phyloP scores from a whole-genome alignment of 2,888 invertebrate species.

The Agapostemon virescens region DNA sequence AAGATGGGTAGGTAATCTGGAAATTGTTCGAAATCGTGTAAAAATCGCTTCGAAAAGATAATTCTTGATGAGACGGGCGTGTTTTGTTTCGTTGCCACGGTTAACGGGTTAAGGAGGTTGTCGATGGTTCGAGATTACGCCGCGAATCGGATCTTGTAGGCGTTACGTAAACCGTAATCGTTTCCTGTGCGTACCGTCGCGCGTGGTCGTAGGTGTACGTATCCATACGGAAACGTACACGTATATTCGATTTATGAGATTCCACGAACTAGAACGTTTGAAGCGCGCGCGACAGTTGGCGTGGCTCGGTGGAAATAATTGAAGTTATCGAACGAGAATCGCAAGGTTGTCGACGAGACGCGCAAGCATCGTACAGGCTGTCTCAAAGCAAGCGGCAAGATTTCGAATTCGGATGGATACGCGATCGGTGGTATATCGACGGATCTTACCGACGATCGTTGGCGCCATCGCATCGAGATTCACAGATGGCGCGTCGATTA shows the following conservation, averaged over 20 bases:
- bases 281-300: constrained; percentile 13
- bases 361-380: neutral
- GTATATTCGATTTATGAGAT: constrained; percentile 26
- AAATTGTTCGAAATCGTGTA: neutral
- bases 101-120: neutral
- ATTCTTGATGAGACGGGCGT: neutral
- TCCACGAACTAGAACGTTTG: constrained; percentile 23
- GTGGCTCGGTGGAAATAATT: constrained; percentile 18
- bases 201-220: constrained; percentile 20
- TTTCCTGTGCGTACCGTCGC: constrained; percentile 11
- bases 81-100: too few relatives aligned
- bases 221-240: neutral
- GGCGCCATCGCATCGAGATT: neutral
- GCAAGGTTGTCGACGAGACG: constrained; percentile 14
- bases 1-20: neutral
- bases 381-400: neutral
- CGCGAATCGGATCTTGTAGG: constrained; percentile 25
- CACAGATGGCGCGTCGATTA: constrained; percentile 16
- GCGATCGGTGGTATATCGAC: neutral
- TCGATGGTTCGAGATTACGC: neutral
- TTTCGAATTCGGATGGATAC: neutral
- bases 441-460: neutral
- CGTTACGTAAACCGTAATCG: constrained; percentile 42
- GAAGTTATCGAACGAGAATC: constrained; percentile 20
- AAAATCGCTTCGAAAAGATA: neutral